phyloP scores from a whole-genome alignment of 2,888 invertebrate species.

The Phalangium opilio region DNA sequence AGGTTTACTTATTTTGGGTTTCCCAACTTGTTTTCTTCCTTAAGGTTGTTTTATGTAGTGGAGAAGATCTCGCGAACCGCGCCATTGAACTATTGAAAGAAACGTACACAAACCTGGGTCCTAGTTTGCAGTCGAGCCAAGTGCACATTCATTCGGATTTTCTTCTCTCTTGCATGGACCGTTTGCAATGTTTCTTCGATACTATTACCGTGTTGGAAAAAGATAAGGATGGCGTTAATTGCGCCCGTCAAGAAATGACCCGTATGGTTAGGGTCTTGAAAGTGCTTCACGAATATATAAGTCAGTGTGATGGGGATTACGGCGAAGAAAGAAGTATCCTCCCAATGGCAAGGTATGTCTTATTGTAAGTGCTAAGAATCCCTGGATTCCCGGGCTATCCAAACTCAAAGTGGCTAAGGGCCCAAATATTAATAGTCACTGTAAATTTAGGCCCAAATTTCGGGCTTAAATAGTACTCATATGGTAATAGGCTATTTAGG shows the following conservation, averaged over 20 bases:
- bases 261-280: slow-evolving; percentile 85
- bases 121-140: slow-evolving; percentile 54
- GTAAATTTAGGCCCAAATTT: too few relatives aligned
- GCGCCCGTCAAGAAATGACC: slow-evolving; percentile 51
- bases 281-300: slow-evolving; percentile 85
- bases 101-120: slow-evolving; percentile 84
- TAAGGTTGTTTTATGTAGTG: slow-evolving; percentile 69
- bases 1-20: too few relatives aligned
- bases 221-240: slow-evolving; percentile 37
- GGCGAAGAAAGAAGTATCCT: slow-evolving; percentile 71
- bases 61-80: slow-evolving; percentile 80
- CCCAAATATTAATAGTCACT: too few relatives aligned
- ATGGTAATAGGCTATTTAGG: too few relatives aligned
- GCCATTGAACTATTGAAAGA: slow-evolving; percentile 82
- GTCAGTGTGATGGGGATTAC: slow-evolving; percentile 63
- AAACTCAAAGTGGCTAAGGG: too few relatives aligned
- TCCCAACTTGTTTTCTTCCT: not conserved
- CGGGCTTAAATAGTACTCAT: too few relatives aligned
- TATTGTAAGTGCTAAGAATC: too few relatives aligned
- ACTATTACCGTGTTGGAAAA: slow-evolving; percentile 51
- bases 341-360: slow-evolving; percentile 54
- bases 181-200: slow-evolving; percentile 69
- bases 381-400: too few relatives aligned
- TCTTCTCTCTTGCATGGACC: slow-evolving; percentile 78
- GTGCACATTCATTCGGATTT: slow-evolving; percentile 79